Percentiles rank a stretch among this genome's conserved stretches.
Evolutionary conservation across 2,888 invertebrate species (phyloP).

Genomic region (Empis stercorea): DNA sequence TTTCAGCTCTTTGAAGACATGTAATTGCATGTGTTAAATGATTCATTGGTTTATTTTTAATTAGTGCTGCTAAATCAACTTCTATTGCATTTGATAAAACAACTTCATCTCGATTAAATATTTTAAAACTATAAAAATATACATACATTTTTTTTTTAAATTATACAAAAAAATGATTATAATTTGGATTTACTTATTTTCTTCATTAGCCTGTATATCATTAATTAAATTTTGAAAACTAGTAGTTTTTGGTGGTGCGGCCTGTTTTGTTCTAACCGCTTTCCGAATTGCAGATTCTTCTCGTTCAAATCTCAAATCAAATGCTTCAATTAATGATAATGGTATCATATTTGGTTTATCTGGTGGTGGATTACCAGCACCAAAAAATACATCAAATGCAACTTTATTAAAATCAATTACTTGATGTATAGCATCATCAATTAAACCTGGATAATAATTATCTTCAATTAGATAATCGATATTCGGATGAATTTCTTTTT

Average conservation of each 20-base stretch:
- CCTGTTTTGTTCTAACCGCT: constrained; percentile 1
- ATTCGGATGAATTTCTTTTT: background rate
- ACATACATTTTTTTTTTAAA: no score
- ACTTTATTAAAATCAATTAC: constrained; percentile 9
- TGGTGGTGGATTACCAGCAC: background rate
- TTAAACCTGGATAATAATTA: constrained; percentile 9
- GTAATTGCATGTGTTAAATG: constrained; percentile 8
- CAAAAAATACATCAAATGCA: constrained; percentile 6
- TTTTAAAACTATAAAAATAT: background rate
- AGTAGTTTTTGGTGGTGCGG: background rate
- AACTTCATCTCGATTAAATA: constrained; percentile 10
- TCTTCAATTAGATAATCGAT: constrained; percentile 6
- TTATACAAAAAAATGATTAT: background rate
- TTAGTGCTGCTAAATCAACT: constrained; percentile 7
- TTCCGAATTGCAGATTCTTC: constrained; percentile 7
- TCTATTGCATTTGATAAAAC: constrained; percentile 6
- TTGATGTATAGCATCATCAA: constrained; percentile 11
- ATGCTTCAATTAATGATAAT: constrained; percentile 9
- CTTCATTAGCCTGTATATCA: background rate
- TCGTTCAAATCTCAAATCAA: constrained; percentile 6
- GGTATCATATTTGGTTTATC: constrained; percentile 1
- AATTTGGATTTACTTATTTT: background rate
- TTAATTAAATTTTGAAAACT: background rate
- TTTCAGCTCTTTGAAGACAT: constrained; percentile 8
- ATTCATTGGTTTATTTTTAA: constrained; percentile 7